These are phyloP conservation scores for Passer montanus DNA, from an alignment of 2,113 vertebrate species.

Conservation along the genomic window DNA sequence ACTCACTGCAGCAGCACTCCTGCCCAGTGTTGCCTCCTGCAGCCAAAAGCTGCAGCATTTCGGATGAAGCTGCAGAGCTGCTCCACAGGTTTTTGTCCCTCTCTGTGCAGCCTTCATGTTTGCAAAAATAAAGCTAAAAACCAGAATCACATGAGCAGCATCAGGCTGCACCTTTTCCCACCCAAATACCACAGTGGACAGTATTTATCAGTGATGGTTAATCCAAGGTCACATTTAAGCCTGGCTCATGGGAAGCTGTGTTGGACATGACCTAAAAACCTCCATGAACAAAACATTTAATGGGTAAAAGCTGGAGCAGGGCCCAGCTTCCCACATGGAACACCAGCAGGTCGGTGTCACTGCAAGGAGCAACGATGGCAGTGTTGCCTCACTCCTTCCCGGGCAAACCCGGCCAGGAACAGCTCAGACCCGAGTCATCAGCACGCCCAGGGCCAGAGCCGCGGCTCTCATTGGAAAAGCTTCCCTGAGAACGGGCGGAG, in stretches of 20 bases:
- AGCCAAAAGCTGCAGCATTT: not conserved
- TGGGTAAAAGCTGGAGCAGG: not conserved
- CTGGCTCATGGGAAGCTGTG: not conserved
- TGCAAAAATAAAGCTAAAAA: not conserved
- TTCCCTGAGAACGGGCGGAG: not conserved
- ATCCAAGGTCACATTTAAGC: not conserved
- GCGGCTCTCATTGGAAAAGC: not conserved
- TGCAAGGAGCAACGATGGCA: not conserved
- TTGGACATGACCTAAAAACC: not conserved
- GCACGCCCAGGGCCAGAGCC: not conserved
- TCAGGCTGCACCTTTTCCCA: not conserved
- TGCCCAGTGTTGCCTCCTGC: not conserved
- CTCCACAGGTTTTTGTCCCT: not conserved
- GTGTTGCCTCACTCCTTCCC: not conserved
- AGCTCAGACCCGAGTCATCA: slow-evolving; percentile 18
- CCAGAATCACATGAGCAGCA: not conserved
- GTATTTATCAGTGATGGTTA: not conserved
- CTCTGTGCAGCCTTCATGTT: not conserved
- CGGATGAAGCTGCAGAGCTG: too few species aligned
- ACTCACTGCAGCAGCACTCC: not conserved
- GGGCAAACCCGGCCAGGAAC: not conserved
- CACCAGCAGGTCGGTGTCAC: not conserved
- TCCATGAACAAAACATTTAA: not conserved
- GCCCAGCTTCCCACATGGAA: not conserved
- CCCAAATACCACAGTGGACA: not conserved